A percentile compares a stretch with the other conserved stretches of the same genome.
These are phyloP conservation scores for Myathropa florea DNA, from an alignment of 2,888 invertebrate species.

Conservation along the genomic window DNA sequence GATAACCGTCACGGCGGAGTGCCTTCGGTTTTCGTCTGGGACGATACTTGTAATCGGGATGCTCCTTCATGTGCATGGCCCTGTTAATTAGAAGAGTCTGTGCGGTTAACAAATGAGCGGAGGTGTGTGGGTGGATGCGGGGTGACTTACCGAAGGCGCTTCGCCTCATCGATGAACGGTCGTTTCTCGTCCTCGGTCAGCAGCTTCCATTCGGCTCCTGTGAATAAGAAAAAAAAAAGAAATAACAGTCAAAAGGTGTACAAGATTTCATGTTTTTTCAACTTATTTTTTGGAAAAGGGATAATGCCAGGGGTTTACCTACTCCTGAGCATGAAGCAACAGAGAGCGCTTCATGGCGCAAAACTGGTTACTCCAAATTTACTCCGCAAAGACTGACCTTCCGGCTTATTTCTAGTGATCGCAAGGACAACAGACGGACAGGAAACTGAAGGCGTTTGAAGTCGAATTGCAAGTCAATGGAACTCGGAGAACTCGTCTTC, in stretches of 20 bases:
- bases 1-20: constrained; percentile 93
- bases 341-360: too few relatives aligned
- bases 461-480: too few relatives aligned
- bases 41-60: constrained; percentile 96
- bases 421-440: too few relatives aligned
- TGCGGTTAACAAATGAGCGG: constrained; percentile 36
- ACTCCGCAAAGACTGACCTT: too few relatives aligned
- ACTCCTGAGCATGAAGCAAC: too few relatives aligned
- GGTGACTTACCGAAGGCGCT: constrained; percentile 84
- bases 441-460: too few relatives aligned
- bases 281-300: too few relatives aligned
- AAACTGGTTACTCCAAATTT: too few relatives aligned
- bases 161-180: constrained; percentile 98
- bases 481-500: too few relatives aligned
- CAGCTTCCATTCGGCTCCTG: constrained; percentile 97
- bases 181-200: constrained; percentile 96
- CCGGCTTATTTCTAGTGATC: too few relatives aligned
- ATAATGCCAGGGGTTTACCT: too few relatives aligned
- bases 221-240: neutral
- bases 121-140: neutral
- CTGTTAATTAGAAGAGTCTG: constrained; percentile 79
- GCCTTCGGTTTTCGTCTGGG: constrained; percentile 95
- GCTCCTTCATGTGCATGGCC: constrained; percentile 97
- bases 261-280: too few relatives aligned
- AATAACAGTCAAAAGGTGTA: neutral